Base-by-base conservation (phyloP, 2,797 vertebrate species). In the Paedocypris micromegethes region DNA sequence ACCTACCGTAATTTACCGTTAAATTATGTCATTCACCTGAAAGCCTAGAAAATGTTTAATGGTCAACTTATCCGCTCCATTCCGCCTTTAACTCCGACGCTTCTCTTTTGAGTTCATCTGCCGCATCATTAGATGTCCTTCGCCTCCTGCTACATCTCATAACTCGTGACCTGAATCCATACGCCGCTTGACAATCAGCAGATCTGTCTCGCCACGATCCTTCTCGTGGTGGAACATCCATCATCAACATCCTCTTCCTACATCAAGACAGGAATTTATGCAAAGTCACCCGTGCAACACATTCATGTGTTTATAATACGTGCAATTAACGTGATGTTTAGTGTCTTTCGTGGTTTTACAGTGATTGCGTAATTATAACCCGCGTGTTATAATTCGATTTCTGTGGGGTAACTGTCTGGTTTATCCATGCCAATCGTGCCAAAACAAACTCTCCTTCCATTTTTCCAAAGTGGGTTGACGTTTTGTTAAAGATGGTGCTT, bases 61-160 rank as follows among this genome's bases (percentile, higher is more conserved):
- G 23, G 23, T 23, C 23, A 23, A 23, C 23, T 23, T 1, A 23
- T 23, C 23, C 23, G 23, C 23, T 23, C 23, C 23, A 23, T 23
- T 23, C 23, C 23, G 23, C 23, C 23, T 23, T 23, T 23, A 23
- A 23, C 23, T 23, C 23, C 23, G 23, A 23, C 23, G 23, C 23
- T 23, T 23, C 72, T 80, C 80, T 81, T 80, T 81, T 79, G 69
- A 81, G 23, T 83, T 82, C 62, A 83, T 84, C 82, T 83, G 82
- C 82, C 80, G 76, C 75, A 60, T 72, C 41, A 72, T 83, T 83
- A 79, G 81, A 64, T 83, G 83, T 85, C 81, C 82, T 83, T 83
- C 66, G 74, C 75, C 66, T 69, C 63, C 73, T 69, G 75, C 75
- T 70, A 64, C 62, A 77, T 78, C 71, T 75, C 52, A 62, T 23